Evolutionary conservation across 1,140 invertebrate species (phyloP), one percentile per base, ranked within the genome.

Genomic region (Leptopilina clavipes): DNA sequence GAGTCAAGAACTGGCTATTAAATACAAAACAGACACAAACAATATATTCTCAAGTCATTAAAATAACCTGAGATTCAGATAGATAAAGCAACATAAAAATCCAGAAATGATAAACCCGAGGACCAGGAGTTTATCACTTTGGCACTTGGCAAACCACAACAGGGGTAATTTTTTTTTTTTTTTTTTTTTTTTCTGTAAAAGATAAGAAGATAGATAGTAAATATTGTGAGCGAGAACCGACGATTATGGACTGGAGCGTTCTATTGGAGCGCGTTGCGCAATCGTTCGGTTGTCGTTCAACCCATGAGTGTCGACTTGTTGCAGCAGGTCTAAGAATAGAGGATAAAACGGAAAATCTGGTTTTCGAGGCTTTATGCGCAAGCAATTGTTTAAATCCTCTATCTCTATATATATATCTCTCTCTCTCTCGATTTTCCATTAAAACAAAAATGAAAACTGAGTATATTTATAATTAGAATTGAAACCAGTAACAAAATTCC

Each of bases 131-230:
- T 52, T 52, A 52, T 52, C 48, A 17, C 70, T 44, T 75, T 73
- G 77, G 82, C 82, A 76, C 73, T 82, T 83, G 82, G 82, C 82
- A 82, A 83, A 84, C 81, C 81, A 78, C 77, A 75, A 75, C 52
- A 73, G 83, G 77, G 76, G 37, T 40, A 8, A 1, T 6, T 8
- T 40, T 7, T 40, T 40, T 40, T 40, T 6, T 40, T 40, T 40
- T 40, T 9, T 84, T 52, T 43, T 78, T 75, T 72, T 77, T 79
- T 76, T 52, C 18, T 72, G 73, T 72, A 45, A 83, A 71, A 72
- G 76, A 70, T 76, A 77, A 71, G 75, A 83, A 82, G 80, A 77
- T 82, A 81, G 78, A 71, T 83, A 84, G 82, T 72, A 73, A 84
- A 81, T 84, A 78, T 79, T 79, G 72, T 73, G 77, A 25, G 19